Percentiles rank a stretch among this genome's conserved stretches.
phyloP scores from a whole-genome alignment of 2,797 vertebrate genomes.

The Pseudochirops corinnae region DNA sequence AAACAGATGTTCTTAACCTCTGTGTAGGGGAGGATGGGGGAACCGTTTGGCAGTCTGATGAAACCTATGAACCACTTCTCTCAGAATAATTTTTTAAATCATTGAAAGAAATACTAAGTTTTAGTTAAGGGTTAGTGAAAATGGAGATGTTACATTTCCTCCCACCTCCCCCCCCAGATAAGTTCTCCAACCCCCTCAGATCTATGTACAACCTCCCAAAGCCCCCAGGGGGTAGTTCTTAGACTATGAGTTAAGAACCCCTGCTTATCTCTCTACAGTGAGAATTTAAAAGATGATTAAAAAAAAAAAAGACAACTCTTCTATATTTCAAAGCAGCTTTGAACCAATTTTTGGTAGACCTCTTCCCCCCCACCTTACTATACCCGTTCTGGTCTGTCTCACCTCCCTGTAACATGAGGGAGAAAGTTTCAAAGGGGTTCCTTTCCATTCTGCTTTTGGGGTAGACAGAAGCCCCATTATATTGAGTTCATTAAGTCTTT shows the following conservation, averaged over 20 bases:
- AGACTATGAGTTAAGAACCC: background rate
- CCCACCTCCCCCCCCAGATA: background rate
- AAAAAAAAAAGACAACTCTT: background rate
- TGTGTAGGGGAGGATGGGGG: background rate
- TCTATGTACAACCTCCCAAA: background rate
- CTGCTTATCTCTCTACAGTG: background rate
- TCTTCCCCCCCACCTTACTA: background rate
- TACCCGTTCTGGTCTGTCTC: background rate
- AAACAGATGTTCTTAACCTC: background rate
- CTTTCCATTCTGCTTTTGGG: constrained; percentile 27
- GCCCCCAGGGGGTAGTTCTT: background rate
- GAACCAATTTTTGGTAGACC: background rate
- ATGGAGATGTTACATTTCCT: background rate
- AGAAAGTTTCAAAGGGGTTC: background rate
- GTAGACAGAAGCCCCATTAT: constrained; percentile 8
- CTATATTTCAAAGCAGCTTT: background rate
- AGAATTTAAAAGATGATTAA: background rate
- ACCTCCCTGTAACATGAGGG: background rate
- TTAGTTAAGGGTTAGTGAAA: background rate
- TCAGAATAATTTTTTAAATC: background rate
- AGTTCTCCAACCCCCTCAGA: background rate
- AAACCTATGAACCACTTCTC: background rate
- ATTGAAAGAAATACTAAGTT: background rate
- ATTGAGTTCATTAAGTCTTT: background rate
- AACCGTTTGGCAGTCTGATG: background rate